A percentile compares a stretch with the other conserved stretches of the same genome.
phyloP scores from a whole-genome alignment of 2,113 vertebrate genomes.

The Eulemur rufifrons region DNA sequence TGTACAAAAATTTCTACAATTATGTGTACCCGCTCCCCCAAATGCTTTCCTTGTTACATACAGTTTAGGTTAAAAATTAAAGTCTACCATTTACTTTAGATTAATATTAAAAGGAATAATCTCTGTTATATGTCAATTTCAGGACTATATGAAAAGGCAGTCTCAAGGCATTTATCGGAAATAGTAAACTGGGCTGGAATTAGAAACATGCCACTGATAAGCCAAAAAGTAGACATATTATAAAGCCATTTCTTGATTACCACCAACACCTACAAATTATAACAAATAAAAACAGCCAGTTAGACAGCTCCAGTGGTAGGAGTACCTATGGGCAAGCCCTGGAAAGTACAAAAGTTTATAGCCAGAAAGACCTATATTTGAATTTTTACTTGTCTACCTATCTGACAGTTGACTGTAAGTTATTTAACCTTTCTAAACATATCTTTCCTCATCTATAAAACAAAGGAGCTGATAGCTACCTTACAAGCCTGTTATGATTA shows the following conservation, averaged over 20 bases:
- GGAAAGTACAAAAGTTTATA: neutral
- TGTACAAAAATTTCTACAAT: neutral
- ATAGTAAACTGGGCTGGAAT: neutral
- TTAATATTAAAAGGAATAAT: slow-evolving; percentile 23
- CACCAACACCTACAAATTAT: slow-evolving; percentile 5
- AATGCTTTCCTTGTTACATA: slow-evolving; percentile 20
- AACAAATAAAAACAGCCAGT: slow-evolving; percentile 26
- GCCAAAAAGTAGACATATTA: slow-evolving; percentile 3
- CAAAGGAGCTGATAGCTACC: neutral
- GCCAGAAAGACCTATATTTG: neutral
- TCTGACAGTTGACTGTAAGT: neutral
- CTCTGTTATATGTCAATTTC: neutral
- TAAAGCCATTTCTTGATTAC: neutral
- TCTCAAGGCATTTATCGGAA: slow-evolving; percentile 31
- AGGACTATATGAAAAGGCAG: neutral
- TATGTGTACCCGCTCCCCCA: neutral
- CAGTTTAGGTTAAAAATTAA: slow-evolving; percentile 36
- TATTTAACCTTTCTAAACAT: neutral
- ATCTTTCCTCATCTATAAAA: slow-evolving; percentile 4
- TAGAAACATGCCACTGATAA: slow-evolving; percentile 30
- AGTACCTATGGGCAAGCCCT: neutral
- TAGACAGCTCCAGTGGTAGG: neutral
- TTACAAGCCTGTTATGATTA: neutral
- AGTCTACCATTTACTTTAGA: neutral
- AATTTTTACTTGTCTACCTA: neutral